Percentiles rank a stretch among this genome's conserved stretches.
Evolutionary conservation across 1,140 invertebrate genomes (phyloP).

Genomic region (Melitaea cinxia): DNA sequence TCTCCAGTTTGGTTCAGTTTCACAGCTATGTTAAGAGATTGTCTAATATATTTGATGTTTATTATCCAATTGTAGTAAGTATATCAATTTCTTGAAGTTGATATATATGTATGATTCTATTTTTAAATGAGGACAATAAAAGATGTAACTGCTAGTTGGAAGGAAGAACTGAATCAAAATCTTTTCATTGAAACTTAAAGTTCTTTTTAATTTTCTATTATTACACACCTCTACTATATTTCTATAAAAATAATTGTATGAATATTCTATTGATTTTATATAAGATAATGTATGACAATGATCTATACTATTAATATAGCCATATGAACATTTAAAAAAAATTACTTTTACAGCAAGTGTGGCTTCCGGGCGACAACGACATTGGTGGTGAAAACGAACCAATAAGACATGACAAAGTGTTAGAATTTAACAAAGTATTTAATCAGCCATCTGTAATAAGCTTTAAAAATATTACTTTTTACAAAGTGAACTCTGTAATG

Average conservation of each 20-base stretch:
- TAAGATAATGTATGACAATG: too few species aligned
- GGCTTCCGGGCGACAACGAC: slow-evolving; percentile 96
- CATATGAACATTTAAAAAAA: too few species aligned
- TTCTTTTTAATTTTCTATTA: too few species aligned
- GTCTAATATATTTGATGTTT: slow-evolving; percentile 85
- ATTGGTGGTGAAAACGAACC: slow-evolving; percentile 95
- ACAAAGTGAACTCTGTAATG: slow-evolving; percentile 88
- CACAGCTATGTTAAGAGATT: slow-evolving; percentile 87
- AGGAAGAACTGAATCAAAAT: too few species aligned
- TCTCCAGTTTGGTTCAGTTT: slow-evolving; percentile 86
- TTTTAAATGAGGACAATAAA: neutral
- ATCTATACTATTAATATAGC: too few species aligned
- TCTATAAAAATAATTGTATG: too few species aligned
- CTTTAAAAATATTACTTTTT: slow-evolving; percentile 83
- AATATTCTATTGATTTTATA: too few species aligned
- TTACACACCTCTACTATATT: too few species aligned
- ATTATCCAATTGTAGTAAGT: slow-evolving; percentile 82
- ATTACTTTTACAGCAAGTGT: slow-evolving; percentile 87
- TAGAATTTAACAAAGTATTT: slow-evolving; percentile 90
- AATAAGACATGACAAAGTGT: slow-evolving; percentile 87
- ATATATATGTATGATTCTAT: too few species aligned
- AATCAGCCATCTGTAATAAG: slow-evolving; percentile 85
- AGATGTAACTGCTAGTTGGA: too few species aligned
- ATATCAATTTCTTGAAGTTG: too few species aligned
- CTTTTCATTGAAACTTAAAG: too few species aligned